Conservation (phyloP, 2,113 vertebrate species). For the Bungarus multicinctus region DNA sequence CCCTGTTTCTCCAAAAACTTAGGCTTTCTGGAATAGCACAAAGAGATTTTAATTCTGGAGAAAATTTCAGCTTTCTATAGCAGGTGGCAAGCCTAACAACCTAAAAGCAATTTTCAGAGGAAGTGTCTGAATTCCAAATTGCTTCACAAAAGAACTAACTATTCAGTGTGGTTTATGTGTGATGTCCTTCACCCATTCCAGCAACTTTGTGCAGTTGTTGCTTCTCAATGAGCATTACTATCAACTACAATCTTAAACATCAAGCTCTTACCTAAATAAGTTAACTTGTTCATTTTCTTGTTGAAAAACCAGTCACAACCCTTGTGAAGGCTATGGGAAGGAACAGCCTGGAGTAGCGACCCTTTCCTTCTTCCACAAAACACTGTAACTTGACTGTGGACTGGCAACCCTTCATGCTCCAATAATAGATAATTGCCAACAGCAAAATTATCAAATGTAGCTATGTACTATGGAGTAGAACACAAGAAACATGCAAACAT, state of each 20-base stretch:
- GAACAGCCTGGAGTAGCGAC: slow-evolving; percentile 22
- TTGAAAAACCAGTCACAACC: slow-evolving; percentile 72
- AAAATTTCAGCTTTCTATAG: background rate
- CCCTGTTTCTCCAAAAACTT: background rate
- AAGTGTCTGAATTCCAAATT: background rate
- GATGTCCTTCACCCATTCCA: background rate
- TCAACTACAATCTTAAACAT: background rate
- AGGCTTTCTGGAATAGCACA: background rate
- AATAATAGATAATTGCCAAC: slow-evolving; percentile 64
- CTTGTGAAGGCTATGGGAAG: slow-evolving; percentile 28
- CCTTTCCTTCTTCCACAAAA: slow-evolving; percentile 62
- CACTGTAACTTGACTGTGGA: slow-evolving; percentile 48
- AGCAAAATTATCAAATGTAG: slow-evolving; percentile 64
- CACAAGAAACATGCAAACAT: background rate
- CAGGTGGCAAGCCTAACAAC: background rate
- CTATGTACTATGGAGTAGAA: slow-evolving; percentile 65
- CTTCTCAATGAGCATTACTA: background rate
- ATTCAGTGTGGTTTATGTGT: background rate
- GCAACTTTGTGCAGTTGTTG: background rate
- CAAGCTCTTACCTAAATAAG: slow-evolving; percentile 68
- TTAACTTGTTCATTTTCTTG: slow-evolving; percentile 47
- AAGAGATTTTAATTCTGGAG: background rate
- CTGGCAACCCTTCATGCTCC: slow-evolving; percentile 54
- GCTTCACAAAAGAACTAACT: background rate
- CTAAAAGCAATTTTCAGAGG: background rate